These are phyloP conservation scores for Armadillidium nasatum DNA, from an alignment of 1,140 invertebrate genomes.

Conservation along the genomic window DNA sequence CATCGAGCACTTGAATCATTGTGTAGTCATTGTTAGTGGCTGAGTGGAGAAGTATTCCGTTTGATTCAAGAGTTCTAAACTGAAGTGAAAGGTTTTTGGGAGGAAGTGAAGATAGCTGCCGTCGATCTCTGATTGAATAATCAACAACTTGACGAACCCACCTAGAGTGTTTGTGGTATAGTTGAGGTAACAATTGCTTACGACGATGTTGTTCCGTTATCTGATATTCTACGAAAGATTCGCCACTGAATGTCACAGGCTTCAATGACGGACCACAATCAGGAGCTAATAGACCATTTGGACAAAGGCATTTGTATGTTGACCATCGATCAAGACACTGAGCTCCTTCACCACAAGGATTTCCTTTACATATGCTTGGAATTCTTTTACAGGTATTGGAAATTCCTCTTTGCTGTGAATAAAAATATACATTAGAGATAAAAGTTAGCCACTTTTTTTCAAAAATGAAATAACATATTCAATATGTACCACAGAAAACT, in stretches of 20 bases:
- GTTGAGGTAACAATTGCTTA: slow-evolving; percentile 77
- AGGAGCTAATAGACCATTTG: slow-evolving; percentile 65
- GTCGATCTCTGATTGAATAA: slow-evolving; percentile 30
- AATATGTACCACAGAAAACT: no score
- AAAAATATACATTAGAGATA: neutral
- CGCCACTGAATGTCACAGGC: slow-evolving; percentile 69
- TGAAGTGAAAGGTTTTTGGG: slow-evolving; percentile 71
- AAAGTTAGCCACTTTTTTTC: neutral
- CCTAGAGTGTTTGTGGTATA: slow-evolving; percentile 52
- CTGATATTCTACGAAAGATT: slow-evolving; percentile 70
- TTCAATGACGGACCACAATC: slow-evolving; percentile 72
- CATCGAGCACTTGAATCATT: slow-evolving; percentile 62
- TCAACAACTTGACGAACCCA: slow-evolving; percentile 54
- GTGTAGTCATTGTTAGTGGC: slow-evolving; percentile 84
- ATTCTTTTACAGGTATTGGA: slow-evolving; percentile 68
- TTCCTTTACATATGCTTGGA: slow-evolving; percentile 52
- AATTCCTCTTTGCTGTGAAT: slow-evolving; percentile 60
- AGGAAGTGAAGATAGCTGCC: slow-evolving; percentile 47
- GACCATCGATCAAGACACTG: slow-evolving; percentile 78
- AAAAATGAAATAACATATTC: neutral
- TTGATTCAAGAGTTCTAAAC: slow-evolving; percentile 69
- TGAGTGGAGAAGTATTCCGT: slow-evolving; percentile 74
- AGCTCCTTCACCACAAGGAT: slow-evolving; percentile 60
- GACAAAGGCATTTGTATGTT: slow-evolving; percentile 53
- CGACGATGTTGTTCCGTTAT: slow-evolving; percentile 76